Evolutionary conservation across 2,888 invertebrate species (phyloP).

Genomic region (Lamproptera curius): DNA sequence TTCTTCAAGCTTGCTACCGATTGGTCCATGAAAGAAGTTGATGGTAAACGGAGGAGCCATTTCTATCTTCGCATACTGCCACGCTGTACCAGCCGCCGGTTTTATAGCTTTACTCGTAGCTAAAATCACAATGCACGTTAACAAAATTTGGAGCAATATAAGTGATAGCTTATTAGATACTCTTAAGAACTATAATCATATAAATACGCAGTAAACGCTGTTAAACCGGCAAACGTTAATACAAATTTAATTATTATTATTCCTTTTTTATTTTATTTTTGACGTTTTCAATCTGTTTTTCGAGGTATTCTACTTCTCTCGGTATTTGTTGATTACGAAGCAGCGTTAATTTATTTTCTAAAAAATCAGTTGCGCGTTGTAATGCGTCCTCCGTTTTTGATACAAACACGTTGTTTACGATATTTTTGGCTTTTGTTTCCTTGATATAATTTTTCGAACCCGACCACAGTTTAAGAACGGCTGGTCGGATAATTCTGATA

Average conservation of each 20-base stretch:
- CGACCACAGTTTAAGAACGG: constrained; percentile 46
- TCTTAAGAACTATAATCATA: too few relatives aligned
- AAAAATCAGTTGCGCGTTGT: constrained; percentile 27
- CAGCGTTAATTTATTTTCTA: constrained; percentile 36
- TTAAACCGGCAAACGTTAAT: too few relatives aligned
- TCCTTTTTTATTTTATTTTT: constrained; percentile 36
- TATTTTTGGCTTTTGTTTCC: constrained; percentile 39
- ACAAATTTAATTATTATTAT: too few relatives aligned
- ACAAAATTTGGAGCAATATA: too few relatives aligned
- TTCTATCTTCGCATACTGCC: constrained; percentile 65
- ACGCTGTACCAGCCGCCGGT: constrained; percentile 37
- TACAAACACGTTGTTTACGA: constrained; percentile 46
- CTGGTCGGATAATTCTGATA: constrained; percentile 47
- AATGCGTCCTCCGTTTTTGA: constrained; percentile 40
- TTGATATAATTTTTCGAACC: constrained; percentile 38
- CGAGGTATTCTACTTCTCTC: constrained; percentile 48
- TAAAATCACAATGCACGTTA: too few relatives aligned
- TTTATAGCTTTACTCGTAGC: constrained; percentile 40
- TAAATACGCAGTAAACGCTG: too few relatives aligned
- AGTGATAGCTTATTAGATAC: too few relatives aligned
- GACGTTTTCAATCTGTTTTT: constrained; percentile 47
- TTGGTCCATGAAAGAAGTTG: constrained; percentile 42
- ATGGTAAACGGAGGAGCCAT: constrained; percentile 53
- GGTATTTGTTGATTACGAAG: constrained; percentile 45
- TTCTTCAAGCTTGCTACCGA: constrained; percentile 45